Conservation (phyloP, 2,113 vertebrate genomes). For the Erythrolamprus reginae region DNA sequence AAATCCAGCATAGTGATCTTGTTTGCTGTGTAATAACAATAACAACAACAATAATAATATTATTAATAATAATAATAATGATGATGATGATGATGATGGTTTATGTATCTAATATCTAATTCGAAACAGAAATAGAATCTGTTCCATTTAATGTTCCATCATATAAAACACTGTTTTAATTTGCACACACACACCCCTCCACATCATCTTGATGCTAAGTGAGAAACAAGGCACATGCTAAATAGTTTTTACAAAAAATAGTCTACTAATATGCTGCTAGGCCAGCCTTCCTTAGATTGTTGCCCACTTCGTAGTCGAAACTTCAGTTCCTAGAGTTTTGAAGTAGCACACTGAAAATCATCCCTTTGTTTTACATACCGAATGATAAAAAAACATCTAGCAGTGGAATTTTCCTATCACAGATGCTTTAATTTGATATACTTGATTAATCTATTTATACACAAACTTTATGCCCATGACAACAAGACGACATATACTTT, state of each 20-base stretch:
- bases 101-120: background rate
- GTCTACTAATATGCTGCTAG: background rate
- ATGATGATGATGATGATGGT: no score
- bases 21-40: no score
- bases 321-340: background rate
- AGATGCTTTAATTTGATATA: background rate
- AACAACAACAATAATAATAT: no score
- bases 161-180: conserved; percentile 38
- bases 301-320: background rate
- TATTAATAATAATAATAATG: no score
- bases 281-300: background rate
- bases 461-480: background rate
- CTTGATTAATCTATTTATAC: background rate
- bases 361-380: background rate
- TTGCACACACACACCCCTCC: conserved; percentile 21
- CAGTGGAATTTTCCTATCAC: background rate
- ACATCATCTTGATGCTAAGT: conserved; percentile 7
- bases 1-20: no score
- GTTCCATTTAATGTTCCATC: background rate
- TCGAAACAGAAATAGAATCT: conserved; percentile 9
- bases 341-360: background rate
- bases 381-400: background rate
- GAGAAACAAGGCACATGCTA: background rate
- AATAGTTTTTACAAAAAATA: conserved; percentile 3
- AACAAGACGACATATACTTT: background rate